Evolutionary conservation across 2,888 invertebrate species (phyloP).

Genomic region (Zeuzera pyrina): DNA sequence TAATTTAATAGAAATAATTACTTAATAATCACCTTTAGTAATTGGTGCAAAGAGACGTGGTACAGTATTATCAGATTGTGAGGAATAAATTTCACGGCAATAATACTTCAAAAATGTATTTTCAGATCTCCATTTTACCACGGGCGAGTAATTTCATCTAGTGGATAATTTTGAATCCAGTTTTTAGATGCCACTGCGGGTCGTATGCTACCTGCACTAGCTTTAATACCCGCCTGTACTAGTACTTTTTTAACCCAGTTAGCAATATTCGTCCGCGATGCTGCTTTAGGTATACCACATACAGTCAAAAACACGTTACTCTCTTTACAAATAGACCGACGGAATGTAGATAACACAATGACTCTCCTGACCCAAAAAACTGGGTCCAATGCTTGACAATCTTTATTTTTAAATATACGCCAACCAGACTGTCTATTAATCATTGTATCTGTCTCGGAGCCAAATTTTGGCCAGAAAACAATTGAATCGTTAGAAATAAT

Average conservation of each 20-base stretch:
- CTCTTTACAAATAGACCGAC: no score
- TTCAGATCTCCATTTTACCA: constrained; percentile 10
- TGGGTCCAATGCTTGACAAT: background rate
- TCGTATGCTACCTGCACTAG: constrained; percentile 10
- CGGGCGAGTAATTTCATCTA: constrained; percentile 10
- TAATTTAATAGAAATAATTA: background rate
- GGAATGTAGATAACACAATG: background rate
- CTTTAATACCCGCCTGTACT: constrained; percentile 6
- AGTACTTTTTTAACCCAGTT: no score
- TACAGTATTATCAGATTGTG: no score
- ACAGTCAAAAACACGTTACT: no score
- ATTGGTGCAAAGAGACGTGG: no score
- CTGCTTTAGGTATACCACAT: no score
- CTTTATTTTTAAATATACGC: background rate
- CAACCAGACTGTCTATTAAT: constrained; percentile 1
- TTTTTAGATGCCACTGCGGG: constrained; percentile 12
- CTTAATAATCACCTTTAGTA: background rate
- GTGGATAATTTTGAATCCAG: constrained; percentile 9
- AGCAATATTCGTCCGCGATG: constrained; percentile 12
- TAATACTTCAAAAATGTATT: constrained; percentile 11
- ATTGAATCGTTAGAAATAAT: background rate
- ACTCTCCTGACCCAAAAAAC: background rate
- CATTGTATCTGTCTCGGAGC: background rate
- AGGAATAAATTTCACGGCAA: constrained; percentile 6
- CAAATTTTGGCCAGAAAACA: constrained; percentile 1